phyloP scores from a whole-genome alignment of 2,888 invertebrate species.

The Erynnis tages region DNA sequence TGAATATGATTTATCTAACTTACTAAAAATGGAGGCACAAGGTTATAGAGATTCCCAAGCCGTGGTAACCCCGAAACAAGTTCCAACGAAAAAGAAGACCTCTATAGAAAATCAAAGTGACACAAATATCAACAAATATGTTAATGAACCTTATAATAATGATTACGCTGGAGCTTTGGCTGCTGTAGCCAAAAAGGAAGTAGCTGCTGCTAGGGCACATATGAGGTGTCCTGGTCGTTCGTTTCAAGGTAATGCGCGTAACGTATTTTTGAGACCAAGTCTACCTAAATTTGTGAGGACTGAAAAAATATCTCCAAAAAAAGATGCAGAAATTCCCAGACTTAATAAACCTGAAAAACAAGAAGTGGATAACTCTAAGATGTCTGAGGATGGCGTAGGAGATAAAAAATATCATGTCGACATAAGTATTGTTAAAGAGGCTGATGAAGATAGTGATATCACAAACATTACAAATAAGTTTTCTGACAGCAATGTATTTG shows the following conservation, averaged over 20 bases:
- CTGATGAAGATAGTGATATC: too few relatives aligned
- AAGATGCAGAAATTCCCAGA: slow-evolving; percentile 40
- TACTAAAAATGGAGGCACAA: slow-evolving; percentile 77
- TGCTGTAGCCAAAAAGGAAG: slow-evolving; percentile 59
- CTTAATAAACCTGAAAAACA: not conserved
- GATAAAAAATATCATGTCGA: too few relatives aligned
- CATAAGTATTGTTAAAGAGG: too few relatives aligned
- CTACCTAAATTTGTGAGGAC: slow-evolving; percentile 54
- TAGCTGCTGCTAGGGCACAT: slow-evolving; percentile 56
- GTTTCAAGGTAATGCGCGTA: slow-evolving; percentile 48
- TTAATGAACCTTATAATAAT: slow-evolving; percentile 47
- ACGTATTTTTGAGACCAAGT: slow-evolving; percentile 65
- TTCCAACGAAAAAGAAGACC: slow-evolving; percentile 56
- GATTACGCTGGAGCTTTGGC: slow-evolving; percentile 64
- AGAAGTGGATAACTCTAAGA: not conserved
- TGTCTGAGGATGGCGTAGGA: not conserved
- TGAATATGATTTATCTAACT: slow-evolving; percentile 85
- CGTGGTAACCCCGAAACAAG: slow-evolving; percentile 45
- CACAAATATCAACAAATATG: too few relatives aligned
- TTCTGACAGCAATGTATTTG: too few relatives aligned
- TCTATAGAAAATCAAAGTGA: slow-evolving; percentile 53
- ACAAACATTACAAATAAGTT: too few relatives aligned
- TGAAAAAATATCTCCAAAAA: slow-evolving; percentile 67
- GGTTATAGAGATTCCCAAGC: slow-evolving; percentile 68
- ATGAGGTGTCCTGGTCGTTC: slow-evolving; percentile 50